Evolutionary conservation across 2,113 vertebrate species (phyloP).

Genomic region (Hystrix cristata): DNA sequence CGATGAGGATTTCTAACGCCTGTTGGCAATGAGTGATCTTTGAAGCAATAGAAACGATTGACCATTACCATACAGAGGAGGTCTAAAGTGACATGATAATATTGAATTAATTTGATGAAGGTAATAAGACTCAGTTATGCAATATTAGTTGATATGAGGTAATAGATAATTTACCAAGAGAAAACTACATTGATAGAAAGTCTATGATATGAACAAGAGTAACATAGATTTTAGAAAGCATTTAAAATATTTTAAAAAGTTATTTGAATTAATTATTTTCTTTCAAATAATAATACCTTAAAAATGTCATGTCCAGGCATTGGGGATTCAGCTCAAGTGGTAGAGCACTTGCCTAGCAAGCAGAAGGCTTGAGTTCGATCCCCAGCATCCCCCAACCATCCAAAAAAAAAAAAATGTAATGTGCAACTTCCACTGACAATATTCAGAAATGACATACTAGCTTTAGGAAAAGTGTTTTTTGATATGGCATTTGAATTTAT

Average conservation of each 20-base stretch:
- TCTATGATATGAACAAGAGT: conserved; percentile 31
- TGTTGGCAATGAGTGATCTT: neutral
- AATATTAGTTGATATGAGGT: neutral
- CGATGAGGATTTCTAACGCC: neutral
- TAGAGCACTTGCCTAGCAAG: too few relatives aligned
- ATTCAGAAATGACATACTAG: neutral
- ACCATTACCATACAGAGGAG: neutral
- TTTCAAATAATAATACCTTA: conserved; percentile 35
- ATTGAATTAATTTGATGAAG: conserved; percentile 31
- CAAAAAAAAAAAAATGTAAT: neutral
- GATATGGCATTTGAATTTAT: neutral
- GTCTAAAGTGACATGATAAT: neutral
- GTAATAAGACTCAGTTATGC: neutral
- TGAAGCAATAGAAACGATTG: neutral
- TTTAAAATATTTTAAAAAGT: conserved; percentile 29
- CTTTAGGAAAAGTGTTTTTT: neutral
- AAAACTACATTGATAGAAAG: neutral
- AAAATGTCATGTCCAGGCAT: neutral
- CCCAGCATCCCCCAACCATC: too few relatives aligned
- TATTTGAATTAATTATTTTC: conserved; percentile 14
- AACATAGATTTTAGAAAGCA: conserved; percentile 42
- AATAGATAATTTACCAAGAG: conserved; percentile 17
- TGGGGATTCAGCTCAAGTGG: too few relatives aligned
- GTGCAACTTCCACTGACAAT: neutral
- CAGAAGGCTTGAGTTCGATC: too few relatives aligned